Evolutionary conservation across 1,140 invertebrate genomes (phyloP), one percentile per base, ranked within the genome.

Genomic region (Bactericera cockerelli): DNA sequence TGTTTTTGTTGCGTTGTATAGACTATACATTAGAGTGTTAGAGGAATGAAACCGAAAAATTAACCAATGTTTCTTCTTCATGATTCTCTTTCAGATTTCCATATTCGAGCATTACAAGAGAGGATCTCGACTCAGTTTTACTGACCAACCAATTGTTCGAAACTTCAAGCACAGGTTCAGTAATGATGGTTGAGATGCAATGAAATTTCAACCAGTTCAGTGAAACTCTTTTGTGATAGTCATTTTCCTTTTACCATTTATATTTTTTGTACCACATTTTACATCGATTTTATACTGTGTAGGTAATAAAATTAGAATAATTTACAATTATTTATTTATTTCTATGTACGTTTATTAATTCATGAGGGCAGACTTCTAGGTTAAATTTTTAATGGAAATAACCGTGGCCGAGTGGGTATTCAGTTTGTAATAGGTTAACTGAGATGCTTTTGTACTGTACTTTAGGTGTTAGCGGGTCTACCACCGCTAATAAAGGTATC

Each of bases 21-120:
- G 36, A 16, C 33, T 16, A 36, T 11, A 36, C 33, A 10, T 16
- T 10, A 36, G 33, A 11, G 33, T 36, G 10, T 36, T 16, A 36
- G 16, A 36, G 16, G n/a, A n/a, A n/a, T n/a, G n/a, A n/a, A n/a
- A n/a, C n/a, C n/a, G n/a, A n/a, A n/a, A n/a, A n/a, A n/a, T n/a
- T n/a, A n/a, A n/a, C n/a, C n/a, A n/a, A n/a, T n/a, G n/a, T n/a
- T n/a, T n/a, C n/a, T n/a, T n/a, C n/a, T n/a, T n/a, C n/a, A n/a
- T n/a, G n/a, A 8, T 49, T 31, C 8, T 6, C 10, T 58, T 58
- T 36, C 57, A 58, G 33, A 58, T 36, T 39, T 58, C 21, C 21
- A 19, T 58, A 13, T 58, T 58, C 42, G 57, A 56, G 24, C 55
- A 56, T 22, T 56, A 26, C 55, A 56, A 16, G 21, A 10, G 24